Evolutionary conservation across 1,140 invertebrate species (phyloP).

Genomic region (Atta colombica): DNA sequence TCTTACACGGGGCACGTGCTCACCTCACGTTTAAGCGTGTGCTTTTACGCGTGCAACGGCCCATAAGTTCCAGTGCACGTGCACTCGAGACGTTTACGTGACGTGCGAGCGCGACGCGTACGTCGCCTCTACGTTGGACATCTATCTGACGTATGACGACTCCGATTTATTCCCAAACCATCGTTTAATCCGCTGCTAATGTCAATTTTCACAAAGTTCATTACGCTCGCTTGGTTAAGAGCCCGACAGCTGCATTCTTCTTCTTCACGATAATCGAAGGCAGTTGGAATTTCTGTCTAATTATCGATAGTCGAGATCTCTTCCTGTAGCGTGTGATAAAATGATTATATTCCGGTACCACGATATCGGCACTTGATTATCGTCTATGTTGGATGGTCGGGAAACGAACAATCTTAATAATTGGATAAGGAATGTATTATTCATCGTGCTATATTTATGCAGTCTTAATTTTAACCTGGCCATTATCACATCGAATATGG

Average conservation of each 20-base stretch:
- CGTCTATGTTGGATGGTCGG: slow-evolving; percentile 34
- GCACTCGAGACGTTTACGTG: slow-evolving; percentile 35
- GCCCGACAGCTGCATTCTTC: slow-evolving; percentile 44
- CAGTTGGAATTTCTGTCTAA: slow-evolving; percentile 56
- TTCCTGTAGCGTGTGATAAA: slow-evolving; percentile 55
- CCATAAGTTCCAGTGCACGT: slow-evolving; percentile 44
- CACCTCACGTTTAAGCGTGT: slow-evolving; percentile 38
- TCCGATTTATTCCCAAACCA: slow-evolving; percentile 54
- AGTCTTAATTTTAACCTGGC: slow-evolving; percentile 51
- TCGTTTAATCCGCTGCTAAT: slow-evolving; percentile 55
- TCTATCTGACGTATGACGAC: slow-evolving; percentile 68
- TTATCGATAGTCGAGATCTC: slow-evolving; percentile 49
- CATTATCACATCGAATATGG: not conserved
- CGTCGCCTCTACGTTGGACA: slow-evolving; percentile 51
- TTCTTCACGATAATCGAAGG: slow-evolving; percentile 55
- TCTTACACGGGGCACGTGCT: slow-evolving; percentile 37
- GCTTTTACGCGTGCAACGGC: slow-evolving; percentile 14
- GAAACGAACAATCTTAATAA: slow-evolving; percentile 61
- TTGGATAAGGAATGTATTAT: slow-evolving; percentile 54
- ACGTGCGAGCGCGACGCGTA: slow-evolving; percentile 54
- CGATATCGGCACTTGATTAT: slow-evolving; percentile 59
- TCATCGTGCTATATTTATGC: slow-evolving; percentile 55
- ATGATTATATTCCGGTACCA: slow-evolving; percentile 52
- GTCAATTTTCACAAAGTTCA: slow-evolving; percentile 69
- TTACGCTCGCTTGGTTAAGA: slow-evolving; percentile 60